Conservation (phyloP, 2,888 invertebrate genomes). For the Loripinus fragilis region DNA sequence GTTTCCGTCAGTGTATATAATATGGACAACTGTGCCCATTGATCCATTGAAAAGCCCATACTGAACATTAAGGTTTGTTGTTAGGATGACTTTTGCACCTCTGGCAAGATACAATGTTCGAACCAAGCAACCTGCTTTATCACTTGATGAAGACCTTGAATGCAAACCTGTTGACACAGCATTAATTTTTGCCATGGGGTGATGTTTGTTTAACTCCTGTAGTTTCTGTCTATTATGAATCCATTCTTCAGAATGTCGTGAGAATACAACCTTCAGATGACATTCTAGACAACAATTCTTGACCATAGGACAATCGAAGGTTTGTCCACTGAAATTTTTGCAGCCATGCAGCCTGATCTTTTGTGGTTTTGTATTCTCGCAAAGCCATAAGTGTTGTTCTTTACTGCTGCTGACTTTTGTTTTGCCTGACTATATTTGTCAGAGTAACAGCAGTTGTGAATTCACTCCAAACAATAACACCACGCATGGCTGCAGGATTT, state of each 20-base stretch:
- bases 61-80: neutral
- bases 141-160: neutral
- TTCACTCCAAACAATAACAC: neutral
- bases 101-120: neutral
- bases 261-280: neutral
- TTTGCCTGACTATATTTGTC: slow-evolving; percentile 36
- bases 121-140: neutral
- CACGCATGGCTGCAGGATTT: neutral
- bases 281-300: neutral
- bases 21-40: too few relatives aligned
- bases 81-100: neutral
- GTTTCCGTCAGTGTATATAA: too few relatives aligned
- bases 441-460: slow-evolving; percentile 19
- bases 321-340: neutral
- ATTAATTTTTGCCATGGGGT: neutral
- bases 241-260: neutral
- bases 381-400: neutral
- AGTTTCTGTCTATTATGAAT: neutral
- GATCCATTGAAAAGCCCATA: neutral
- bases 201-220: neutral
- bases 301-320: neutral
- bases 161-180: neutral
- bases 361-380: neutral
- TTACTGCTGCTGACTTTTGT: neutral
- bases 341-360: neutral